These are phyloP conservation scores for Pogonognathellus flavescens DNA, from an alignment of 1,140 invertebrate genomes.

Conservation along the genomic window DNA sequence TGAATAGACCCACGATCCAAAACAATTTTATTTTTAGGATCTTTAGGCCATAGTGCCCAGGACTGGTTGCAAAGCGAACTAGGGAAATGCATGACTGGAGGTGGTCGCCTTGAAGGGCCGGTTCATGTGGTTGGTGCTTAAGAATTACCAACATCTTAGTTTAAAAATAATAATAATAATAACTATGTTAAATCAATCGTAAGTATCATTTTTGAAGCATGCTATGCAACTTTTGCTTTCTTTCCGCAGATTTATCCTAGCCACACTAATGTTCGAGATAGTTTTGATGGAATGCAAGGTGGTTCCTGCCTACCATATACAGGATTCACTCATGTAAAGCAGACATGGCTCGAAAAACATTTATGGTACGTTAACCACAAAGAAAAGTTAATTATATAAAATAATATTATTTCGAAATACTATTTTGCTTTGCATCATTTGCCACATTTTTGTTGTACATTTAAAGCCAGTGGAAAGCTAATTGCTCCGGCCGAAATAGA, in stretches of 20 bases:
- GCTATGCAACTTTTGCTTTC: no score
- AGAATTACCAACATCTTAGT: no score
- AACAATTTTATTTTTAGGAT: constrained; percentile 16
- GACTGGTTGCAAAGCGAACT: constrained; percentile 66
- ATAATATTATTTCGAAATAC: not conserved
- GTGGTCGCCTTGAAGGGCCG: not conserved
- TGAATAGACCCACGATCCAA: not conserved
- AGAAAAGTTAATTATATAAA: no score
- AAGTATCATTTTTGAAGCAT: no score
- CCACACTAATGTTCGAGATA: constrained; percentile 83
- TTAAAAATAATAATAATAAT: no score
- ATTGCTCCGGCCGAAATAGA: constrained; percentile 76
- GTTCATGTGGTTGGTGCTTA: constrained; percentile 29
- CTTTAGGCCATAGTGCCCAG: constrained; percentile 40
- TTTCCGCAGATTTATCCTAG: constrained; percentile 78
- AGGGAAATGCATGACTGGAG: constrained; percentile 18
- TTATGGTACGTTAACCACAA: no score
- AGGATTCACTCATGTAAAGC: constrained; percentile 83
- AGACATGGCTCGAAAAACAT: constrained; percentile 83
- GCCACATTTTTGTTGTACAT: constrained; percentile 49
- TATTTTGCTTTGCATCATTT: not conserved
- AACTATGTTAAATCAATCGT: no score
- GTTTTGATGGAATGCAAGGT: constrained; percentile 86
- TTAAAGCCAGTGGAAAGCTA: constrained; percentile 87
- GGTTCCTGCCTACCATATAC: constrained; percentile 93